Conservation (phyloP, 2,888 invertebrate species). For the Aphodius granarius region DNA sequence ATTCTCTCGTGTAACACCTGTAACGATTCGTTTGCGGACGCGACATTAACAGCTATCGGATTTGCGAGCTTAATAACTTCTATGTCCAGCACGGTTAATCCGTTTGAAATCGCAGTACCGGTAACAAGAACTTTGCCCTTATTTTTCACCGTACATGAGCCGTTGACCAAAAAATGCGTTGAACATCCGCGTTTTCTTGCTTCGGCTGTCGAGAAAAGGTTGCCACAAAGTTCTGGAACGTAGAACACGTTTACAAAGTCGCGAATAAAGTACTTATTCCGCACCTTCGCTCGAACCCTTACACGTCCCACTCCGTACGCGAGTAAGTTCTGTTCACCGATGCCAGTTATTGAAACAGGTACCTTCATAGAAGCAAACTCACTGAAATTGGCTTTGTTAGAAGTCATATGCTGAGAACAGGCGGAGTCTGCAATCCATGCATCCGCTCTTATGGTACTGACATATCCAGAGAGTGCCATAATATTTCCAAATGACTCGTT, state of each 20-base stretch:
- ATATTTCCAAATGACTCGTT: neutral
- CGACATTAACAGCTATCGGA: neutral
- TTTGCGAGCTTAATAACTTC: neutral
- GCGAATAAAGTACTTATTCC: neutral
- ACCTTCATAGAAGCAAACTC: neutral
- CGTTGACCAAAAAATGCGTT: neutral
- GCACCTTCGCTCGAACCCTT: neutral
- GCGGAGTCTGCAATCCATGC: neutral
- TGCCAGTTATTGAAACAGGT: neutral
- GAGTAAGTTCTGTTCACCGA: neutral
- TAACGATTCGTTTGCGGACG: neutral
- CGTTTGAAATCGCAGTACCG: neutral
- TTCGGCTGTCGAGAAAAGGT: neutral
- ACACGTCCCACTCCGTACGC: neutral
- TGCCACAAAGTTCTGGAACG: neutral
- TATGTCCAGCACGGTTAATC: neutral
- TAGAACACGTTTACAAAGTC: neutral
- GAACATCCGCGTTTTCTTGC: neutral
- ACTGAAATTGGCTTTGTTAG: neutral
- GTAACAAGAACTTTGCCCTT: neutral
- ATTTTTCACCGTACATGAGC: neutral
- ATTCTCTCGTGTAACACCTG: neutral
- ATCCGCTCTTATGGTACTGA: neutral
- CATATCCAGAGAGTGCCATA: neutral
- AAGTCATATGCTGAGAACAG: neutral